A percentile compares a stretch with the other conserved stretches of the same genome.
These are phyloP conservation scores for Drosophila formosana DNA, from an alignment of 2,888 invertebrate species.

Conservation along the genomic window DNA sequence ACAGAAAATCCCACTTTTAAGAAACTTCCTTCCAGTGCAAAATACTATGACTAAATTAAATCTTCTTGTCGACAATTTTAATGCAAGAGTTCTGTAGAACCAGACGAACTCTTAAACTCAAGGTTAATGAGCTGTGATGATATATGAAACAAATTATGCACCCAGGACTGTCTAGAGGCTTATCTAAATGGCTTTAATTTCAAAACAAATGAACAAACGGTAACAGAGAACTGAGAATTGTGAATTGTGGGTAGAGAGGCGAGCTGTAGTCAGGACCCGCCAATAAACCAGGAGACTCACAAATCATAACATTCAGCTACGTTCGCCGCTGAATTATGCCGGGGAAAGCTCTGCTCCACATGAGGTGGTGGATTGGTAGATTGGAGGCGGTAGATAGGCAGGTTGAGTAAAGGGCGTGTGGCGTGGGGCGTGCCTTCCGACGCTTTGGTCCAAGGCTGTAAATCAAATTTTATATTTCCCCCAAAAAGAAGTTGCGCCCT, in stretches of 20 bases:
- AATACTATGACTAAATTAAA: not conserved
- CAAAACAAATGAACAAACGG: conserved; percentile 37
- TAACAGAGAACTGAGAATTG: conserved; percentile 4
- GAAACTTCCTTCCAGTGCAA: too few relatives aligned
- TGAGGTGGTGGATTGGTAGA: conserved; percentile 7
- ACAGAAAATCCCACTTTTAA: too few relatives aligned
- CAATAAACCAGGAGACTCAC: conserved; percentile 70
- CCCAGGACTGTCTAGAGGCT: conserved; percentile 23
- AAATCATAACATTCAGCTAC: conserved; percentile 74
- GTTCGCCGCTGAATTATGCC: conserved; percentile 74
- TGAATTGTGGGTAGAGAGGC: not conserved
- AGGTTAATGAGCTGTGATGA: not conserved
- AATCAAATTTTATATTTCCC: conserved; percentile 85
- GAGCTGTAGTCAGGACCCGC: conserved; percentile 33
- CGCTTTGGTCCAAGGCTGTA: conserved; percentile 72
- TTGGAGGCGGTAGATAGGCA: not conserved
- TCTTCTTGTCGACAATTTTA: too few relatives aligned
- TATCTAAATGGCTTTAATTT: conserved; percentile 49
- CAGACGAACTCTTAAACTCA: not conserved
- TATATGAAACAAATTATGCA: conserved; percentile 5
- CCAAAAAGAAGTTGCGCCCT: conserved; percentile 63
- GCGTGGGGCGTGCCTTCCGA: conserved; percentile 41
- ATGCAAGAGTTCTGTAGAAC: too few relatives aligned
- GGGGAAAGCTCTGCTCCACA: conserved; percentile 31
- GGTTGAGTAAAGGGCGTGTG: not conserved